phyloP scores from a whole-genome alignment of 1,140 invertebrate species.

The Drosophila triauraria region DNA sequence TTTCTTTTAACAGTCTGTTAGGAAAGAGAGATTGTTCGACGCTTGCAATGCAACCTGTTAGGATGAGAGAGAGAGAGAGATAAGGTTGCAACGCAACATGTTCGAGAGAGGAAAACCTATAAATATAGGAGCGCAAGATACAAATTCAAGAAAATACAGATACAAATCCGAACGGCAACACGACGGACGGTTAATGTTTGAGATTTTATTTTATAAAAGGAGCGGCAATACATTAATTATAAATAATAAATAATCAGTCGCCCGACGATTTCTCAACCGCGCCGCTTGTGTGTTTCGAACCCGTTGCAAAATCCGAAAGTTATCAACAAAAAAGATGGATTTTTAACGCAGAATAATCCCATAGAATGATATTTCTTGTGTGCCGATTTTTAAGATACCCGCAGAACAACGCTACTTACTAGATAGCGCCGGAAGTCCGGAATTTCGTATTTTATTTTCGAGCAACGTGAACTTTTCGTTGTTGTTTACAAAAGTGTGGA shows the following conservation, averaged over 20 bases:
- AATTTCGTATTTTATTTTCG: slow-evolving; percentile 52
- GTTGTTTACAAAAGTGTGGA: slow-evolving; percentile 43
- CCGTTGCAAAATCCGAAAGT: slow-evolving; percentile 36
- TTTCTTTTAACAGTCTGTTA: neutral
- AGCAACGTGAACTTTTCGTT: slow-evolving; percentile 34
- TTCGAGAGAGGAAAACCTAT: slow-evolving; percentile 11
- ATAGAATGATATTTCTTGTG: slow-evolving; percentile 6
- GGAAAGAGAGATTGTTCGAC: neutral
- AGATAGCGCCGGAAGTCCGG: slow-evolving; percentile 20
- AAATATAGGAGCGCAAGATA: neutral
- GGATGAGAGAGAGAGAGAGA: neutral
- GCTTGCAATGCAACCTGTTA: neutral
- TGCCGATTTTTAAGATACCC: slow-evolving; percentile 1
- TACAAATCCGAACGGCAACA: slow-evolving; percentile 2
- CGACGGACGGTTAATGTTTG: slow-evolving; percentile 9
- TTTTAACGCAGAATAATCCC: slow-evolving; percentile 13
- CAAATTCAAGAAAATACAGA: slow-evolving; percentile 1
- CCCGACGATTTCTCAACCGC: slow-evolving; percentile 31
- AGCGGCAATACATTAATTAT: slow-evolving; percentile 16
- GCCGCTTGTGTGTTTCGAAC: slow-evolving; percentile 31
- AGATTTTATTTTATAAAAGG: slow-evolving; percentile 4
- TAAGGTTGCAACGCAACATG: neutral
- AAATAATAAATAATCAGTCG: slow-evolving; percentile 1
- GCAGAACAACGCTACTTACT: neutral
- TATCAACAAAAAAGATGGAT: slow-evolving; percentile 25